Evolutionary conservation across 2,797 vertebrate species (phyloP), one percentile per base, ranked within the genome.

Genomic region (Sebastes kiyomatsui): DNA sequence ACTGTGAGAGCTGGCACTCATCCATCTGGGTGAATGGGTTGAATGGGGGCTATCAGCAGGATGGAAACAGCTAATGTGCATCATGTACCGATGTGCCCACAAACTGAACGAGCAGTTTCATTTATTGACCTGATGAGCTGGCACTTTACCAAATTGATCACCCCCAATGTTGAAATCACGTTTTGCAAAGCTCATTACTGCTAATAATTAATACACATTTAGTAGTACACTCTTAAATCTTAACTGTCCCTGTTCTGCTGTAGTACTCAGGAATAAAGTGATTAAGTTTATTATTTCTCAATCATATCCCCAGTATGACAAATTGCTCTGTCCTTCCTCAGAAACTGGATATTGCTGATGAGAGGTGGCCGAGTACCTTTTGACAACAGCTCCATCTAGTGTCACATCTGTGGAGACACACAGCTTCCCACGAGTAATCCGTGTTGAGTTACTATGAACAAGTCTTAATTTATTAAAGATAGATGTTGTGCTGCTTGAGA

Each of bases 331-430:
- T 25, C 10, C 10, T 59, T 49, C 7, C 13, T 49, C 14, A 67
- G 42, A 20, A 23, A 35, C 8, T 42, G 12, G 1, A 1, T 42
- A 14, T 9, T 72, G 6, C 16, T 75, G 18, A 35, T 2, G 6
- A 13, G 28, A 18, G 6, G 18, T 16, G 2, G 23, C 11, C 2
- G 3, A 8, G 18, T 38, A 13, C 2, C 56, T 12, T 70, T 82
- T 69, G 73, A 27, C 79, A 87, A 80, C 79, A 84, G 49, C 87
- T 9, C 84, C 88, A 87, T 89, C 92, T 90, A 89, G 77, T 86
- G 88, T 65, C 1, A 14, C 0, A 42, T 42, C 18, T 56, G 12
- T 30, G 14, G 58, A 75, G 27, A 38, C 69, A 80, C 84, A 83
- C 27, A 61, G 23, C 2, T 23, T 30, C 11, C 5, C 0, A 23